These are phyloP conservation scores for Pterostichus niger DNA, from an alignment of 2,888 invertebrate genomes.

Conservation along the genomic window DNA sequence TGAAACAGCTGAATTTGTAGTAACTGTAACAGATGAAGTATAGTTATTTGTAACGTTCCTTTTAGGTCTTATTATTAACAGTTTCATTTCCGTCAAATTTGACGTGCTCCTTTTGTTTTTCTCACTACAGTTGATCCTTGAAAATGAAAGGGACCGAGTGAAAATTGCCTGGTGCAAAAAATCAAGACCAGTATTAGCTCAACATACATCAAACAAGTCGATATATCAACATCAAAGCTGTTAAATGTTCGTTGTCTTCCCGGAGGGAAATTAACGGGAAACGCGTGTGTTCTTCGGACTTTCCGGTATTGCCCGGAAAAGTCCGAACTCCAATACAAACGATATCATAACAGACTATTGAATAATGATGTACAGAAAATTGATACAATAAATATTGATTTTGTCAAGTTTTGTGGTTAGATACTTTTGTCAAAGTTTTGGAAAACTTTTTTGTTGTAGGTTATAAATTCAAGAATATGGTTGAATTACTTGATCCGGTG, in stretches of 20 bases:
- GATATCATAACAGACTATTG: too few species aligned
- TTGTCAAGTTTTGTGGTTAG: constrained; percentile 8
- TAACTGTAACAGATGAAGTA: too few species aligned
- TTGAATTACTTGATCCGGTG: constrained; percentile 24
- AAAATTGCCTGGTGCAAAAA: neutral
- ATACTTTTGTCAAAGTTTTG: constrained; percentile 14
- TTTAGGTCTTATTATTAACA: neutral
- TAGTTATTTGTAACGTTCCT: neutral
- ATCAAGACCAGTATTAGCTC: constrained; percentile 2
- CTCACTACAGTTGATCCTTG: neutral
- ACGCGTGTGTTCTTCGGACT: neutral
- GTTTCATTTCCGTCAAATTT: neutral
- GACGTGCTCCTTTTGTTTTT: neutral
- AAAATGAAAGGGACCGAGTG: neutral
- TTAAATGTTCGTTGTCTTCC: constrained; percentile 29
- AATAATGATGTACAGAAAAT: too few species aligned
- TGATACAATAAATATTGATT: constrained; percentile 31
- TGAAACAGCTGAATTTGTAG: neutral
- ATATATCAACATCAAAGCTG: constrained; percentile 48
- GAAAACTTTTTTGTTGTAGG: constrained; percentile 27
- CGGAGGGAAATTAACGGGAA: constrained; percentile 45
- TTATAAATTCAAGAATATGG: constrained; percentile 41
- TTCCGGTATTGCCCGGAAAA: neutral
- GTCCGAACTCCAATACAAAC: neutral
- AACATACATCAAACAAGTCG: constrained; percentile 48